Evolutionary conservation across 2,797 vertebrate species (phyloP), one percentile per base, ranked within the genome.

Genomic region (Sebastiscus tertius): DNA sequence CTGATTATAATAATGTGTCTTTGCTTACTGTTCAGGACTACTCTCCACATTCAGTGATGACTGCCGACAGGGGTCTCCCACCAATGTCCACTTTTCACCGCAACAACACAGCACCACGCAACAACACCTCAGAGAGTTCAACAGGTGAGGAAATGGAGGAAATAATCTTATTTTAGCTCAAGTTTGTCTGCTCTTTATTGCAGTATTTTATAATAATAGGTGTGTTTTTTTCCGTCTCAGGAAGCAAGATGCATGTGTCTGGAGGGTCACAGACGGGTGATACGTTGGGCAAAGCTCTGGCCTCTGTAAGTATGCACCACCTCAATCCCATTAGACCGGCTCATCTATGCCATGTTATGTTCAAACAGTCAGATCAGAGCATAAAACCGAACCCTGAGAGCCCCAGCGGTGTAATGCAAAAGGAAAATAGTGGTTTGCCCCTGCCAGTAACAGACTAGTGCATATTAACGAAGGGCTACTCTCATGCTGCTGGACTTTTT

Each of bases 21-120:
- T 81, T 90, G 29, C 0, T 65, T 68, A 10, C 75, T 71, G 55
- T 90, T 80, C 89, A 99, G 98, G 97, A 95, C 94, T 98, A 97
- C 84, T 96, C 97, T 85, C 95, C 97, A 0, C 97, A 97, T 86
- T 95, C 98, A 71, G 95, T 97, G 85, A 96, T 97, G 81, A 93
- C 97, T 73, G 94, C 96, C 68, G 97, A 97, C 84, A 95, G 97
- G 70, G 96, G 95, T 95, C 98, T 99, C 90, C 98, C 98, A 20
- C 98, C 98, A n/a, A 97, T 99, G 98, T 98, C 98, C 89, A 98
- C 96, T 77, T 99, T 99, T 92, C 98, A 99, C 90, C 97, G 97
- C 62, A 94, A 96, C 91, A 91, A 70, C 24, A 85, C 93, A 61
- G 86, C 96, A 49, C 95, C 97, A 5, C 97, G 94, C 89, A 96